Percentiles rank a stretch among this genome's conserved stretches.
These are phyloP conservation scores for Lordiphosa fenestrarum DNA, from an alignment of 2,888 invertebrate genomes.

Conservation along the genomic window DNA sequence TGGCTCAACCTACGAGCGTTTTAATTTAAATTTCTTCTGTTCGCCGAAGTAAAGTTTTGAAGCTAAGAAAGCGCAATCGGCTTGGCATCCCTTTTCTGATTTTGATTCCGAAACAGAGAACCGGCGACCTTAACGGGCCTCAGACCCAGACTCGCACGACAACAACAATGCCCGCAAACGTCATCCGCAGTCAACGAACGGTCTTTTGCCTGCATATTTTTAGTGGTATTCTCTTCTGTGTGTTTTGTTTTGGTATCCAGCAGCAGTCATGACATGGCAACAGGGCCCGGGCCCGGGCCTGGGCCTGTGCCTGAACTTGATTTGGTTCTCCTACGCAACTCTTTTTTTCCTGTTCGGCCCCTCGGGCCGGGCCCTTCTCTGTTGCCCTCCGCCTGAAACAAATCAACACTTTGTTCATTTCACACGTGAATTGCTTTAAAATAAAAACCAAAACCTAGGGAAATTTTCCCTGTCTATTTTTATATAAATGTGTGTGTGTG, in stretches of 20 bases:
- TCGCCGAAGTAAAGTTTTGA: background rate
- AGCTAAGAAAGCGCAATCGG: slow-evolving; percentile 14
- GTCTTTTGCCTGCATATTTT: slow-evolving; percentile 31
- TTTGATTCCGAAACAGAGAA: slow-evolving; percentile 31
- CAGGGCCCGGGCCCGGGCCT: background rate
- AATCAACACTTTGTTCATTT: slow-evolving; percentile 71
- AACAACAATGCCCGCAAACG: slow-evolving; percentile 31
- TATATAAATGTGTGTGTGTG: slow-evolving; percentile 19
- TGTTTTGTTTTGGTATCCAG: slow-evolving; percentile 18
- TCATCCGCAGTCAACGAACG: slow-evolving; percentile 41
- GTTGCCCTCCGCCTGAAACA: slow-evolving; percentile 28
- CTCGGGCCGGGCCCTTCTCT: slow-evolving; percentile 5
- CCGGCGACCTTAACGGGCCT: slow-evolving; percentile 44
- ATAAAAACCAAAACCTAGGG: slow-evolving; percentile 29
- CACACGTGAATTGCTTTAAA: slow-evolving; percentile 68
- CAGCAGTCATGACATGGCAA: slow-evolving; percentile 12
- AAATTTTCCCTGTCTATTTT: slow-evolving; percentile 47
- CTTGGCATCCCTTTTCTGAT: slow-evolving; percentile 6
- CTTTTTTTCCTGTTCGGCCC: slow-evolving; percentile 44
- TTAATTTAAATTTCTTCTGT: slow-evolving; percentile 51
- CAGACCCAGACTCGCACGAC: slow-evolving; percentile 25
- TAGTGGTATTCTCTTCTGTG: slow-evolving; percentile 25
- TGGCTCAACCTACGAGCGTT: slow-evolving; percentile 57
- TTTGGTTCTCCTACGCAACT: slow-evolving; percentile 47
- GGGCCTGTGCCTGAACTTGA: slow-evolving; percentile 65